Base-by-base conservation (phyloP, 2,113 vertebrate genomes). In the Oreotrochilus melanogaster region DNA sequence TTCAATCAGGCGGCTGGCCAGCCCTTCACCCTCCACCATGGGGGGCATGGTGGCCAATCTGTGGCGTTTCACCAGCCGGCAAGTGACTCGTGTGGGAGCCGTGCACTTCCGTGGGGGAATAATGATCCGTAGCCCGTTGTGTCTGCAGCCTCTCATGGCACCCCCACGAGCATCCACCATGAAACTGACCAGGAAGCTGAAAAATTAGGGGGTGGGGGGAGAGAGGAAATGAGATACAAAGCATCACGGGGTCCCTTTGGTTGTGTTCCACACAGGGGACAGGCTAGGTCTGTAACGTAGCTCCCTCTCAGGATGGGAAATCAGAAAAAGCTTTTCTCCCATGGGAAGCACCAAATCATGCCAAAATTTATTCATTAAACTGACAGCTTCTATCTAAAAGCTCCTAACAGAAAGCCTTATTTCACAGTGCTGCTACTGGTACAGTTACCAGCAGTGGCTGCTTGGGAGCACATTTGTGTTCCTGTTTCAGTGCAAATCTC, bases 141-240 rank as follows among this genome's bases (percentile, higher is more conserved):
- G 99, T 28, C 99, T 98, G 95, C 99, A 99, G 3, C 99, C 99
- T 10, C 99, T 96, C 99, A 99, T 99, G 72, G 99, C 99, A 18
- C 99, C 99, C 9, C 99, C 99, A 43, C 99, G 98, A 51, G 99
- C 99, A 6, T 99, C 99, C 97, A 99, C 99, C 99, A 99, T 99
- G 95, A 99, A 99, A 96, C 99, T 99, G 91, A 99, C 99, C 92
- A 99, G 98, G 97, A 99, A 99, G 96, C 99, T 99, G 96, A 24
- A 98, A 98, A 88, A 70, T 17, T 74, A 19, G 39, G 39, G 39
- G 39, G 86, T 45, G 43, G 19, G 19, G 45, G 21, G 21, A 37
- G 79, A 61, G 76, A 11, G 43, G 27, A 78, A 19, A 48, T 97
- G 11, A 97, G 92, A 31, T 4, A 21, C 15, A 4, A 56, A 92